Percentiles rank a stretch among this genome's conserved stretches.
phyloP scores from a whole-genome alignment of 2,888 invertebrate species.

The Esperia sulphurella region DNA sequence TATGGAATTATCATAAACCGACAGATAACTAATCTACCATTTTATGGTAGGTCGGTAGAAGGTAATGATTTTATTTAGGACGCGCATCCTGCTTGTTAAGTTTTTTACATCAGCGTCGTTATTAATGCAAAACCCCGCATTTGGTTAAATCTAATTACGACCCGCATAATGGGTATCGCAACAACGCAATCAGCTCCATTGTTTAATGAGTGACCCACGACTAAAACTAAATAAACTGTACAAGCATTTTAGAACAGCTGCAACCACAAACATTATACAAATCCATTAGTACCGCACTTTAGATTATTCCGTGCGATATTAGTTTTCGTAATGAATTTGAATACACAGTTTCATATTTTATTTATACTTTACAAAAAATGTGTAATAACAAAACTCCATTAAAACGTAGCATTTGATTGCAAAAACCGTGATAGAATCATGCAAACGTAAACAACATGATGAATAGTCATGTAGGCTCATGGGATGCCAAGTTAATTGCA shows the following conservation, averaged over 20 bases:
- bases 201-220: conserved; percentile 70
- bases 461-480: conserved; percentile 18
- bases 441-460: conserved; percentile 13
- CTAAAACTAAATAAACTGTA: conserved; percentile 60
- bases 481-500: conserved; percentile 60
- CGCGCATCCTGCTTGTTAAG: conserved; percentile 44
- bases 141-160: conserved; percentile 73
- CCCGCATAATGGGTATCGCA: conserved; percentile 72
- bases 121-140: conserved; percentile 71
- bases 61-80: conserved; percentile 37
- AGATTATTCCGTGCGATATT: conserved; percentile 40
- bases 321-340: conserved; percentile 46
- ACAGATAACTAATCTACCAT: neutral
- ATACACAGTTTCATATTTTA: conserved; percentile 25
- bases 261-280: conserved; percentile 49
- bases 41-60: conserved; percentile 18
- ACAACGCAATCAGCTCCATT: conserved; percentile 69
- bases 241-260: conserved; percentile 55
- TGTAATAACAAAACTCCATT: neutral
- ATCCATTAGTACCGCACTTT: conserved; percentile 37
- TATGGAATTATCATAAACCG: neutral
- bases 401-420: neutral
- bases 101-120: conserved; percentile 42
- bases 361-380: conserved; percentile 5
- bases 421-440: conserved; percentile 5